Percentiles rank a stretch among this genome's conserved stretches.
phyloP scores from a whole-genome alignment of 2,797 vertebrate genomes.

The Phoeniculus purpureus region DNA sequence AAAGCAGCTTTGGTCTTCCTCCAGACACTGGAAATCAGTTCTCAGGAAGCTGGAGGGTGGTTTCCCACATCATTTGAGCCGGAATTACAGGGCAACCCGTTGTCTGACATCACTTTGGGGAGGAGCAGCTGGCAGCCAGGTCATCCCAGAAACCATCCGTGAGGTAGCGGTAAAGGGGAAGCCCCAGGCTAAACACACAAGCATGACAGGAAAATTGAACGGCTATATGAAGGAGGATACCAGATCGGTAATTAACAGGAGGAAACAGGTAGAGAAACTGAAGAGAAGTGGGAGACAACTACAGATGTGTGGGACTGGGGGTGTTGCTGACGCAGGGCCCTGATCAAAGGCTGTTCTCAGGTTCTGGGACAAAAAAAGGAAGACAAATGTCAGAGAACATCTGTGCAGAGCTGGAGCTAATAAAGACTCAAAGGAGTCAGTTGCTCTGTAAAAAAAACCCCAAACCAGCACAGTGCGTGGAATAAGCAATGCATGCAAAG shows the following conservation, averaged over 20 bases:
- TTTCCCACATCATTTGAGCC: background rate
- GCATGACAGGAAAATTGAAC: background rate
- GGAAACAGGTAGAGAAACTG: background rate
- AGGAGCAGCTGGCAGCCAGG: fast-evolving
- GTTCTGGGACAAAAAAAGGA: background rate
- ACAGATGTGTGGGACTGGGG: background rate
- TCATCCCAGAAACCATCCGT: background rate
- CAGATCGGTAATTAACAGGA: background rate
- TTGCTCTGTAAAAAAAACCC: background rate
- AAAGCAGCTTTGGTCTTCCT: background rate
- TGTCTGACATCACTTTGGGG: fast-evolving
- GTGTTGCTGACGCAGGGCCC: background rate
- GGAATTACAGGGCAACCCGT: background rate
- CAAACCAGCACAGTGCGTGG: background rate
- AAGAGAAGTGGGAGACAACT: background rate
- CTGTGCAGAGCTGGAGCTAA: background rate
- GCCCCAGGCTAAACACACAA: background rate
- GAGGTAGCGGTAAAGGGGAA: background rate
- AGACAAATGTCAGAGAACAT: background rate
- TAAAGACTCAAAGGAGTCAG: background rate
- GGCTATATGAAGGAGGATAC: background rate
- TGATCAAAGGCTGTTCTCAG: background rate
- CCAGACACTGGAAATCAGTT: background rate
- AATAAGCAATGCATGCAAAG: background rate
- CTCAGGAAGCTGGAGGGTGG: background rate